Percentiles rank a stretch among this genome's conserved stretches.
These are phyloP conservation scores for Xestia xanthographa DNA, from an alignment of 2,888 invertebrate genomes.

Conservation along the genomic window DNA sequence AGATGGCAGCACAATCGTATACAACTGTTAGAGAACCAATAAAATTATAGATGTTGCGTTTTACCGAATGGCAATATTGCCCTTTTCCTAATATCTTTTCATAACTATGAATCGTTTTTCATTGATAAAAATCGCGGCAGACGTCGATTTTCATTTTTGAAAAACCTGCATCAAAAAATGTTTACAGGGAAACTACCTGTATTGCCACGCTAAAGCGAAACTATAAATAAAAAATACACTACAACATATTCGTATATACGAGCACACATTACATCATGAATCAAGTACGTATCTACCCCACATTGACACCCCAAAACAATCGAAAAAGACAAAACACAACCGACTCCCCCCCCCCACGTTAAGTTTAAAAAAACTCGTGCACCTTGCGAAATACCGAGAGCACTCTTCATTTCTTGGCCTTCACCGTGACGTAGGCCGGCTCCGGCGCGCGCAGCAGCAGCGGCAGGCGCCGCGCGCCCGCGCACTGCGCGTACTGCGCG, in stretches of 20 bases:
- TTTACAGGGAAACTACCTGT: background rate
- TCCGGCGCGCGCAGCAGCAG: conserved; percentile 66
- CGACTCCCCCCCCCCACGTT: conserved; percentile 36
- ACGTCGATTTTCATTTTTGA: background rate
- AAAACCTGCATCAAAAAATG: background rate
- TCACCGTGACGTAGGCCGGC: conserved; percentile 83
- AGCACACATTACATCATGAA: background rate
- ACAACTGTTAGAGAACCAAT: background rate
- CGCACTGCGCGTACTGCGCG: conserved; percentile 69
- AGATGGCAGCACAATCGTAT: conserved; percentile 3
- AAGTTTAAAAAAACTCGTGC: conserved; percentile 80
- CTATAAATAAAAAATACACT: background rate
- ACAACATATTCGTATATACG: background rate
- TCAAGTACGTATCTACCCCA: conserved; percentile 6
- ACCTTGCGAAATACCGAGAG: conserved; percentile 89
- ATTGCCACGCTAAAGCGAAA: background rate
- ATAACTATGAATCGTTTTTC: background rate
- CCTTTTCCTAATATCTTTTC: too few relatives aligned
- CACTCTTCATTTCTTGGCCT: conserved; percentile 85
- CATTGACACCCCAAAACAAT: conserved; percentile 26
- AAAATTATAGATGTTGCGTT: too few relatives aligned
- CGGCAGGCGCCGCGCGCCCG: conserved; percentile 27
- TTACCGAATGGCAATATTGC: background rate
- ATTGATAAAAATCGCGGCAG: background rate
- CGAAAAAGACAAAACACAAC: conserved; percentile 27